Conservation (phyloP, 2,113 vertebrate species). For the Ptychochromis oligacanthus region DNA sequence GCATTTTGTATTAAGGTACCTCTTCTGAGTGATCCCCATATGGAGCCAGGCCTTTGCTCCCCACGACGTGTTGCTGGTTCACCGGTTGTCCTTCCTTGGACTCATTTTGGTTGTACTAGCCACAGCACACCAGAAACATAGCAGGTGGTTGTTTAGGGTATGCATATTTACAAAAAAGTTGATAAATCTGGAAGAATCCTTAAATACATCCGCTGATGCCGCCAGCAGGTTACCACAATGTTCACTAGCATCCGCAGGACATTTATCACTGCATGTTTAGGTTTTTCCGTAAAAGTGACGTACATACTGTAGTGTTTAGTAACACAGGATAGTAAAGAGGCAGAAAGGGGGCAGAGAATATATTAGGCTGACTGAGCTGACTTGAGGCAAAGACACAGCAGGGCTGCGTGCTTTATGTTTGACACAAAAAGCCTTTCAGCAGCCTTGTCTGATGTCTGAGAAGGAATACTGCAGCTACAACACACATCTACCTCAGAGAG, state of each 20-base stretch:
- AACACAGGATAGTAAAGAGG: neutral
- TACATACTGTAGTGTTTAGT: neutral
- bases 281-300: neutral
- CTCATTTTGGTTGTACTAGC: no score
- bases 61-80: neutral
- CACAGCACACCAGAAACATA: no score
- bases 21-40: neutral
- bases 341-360: neutral
- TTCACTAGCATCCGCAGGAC: neutral
- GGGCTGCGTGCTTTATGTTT: neutral
- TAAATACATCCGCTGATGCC: no score
- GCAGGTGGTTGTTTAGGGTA: no score
- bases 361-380: neutral
- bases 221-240: no score
- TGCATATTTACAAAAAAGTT: no score
- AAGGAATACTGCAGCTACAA: neutral
- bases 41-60: neutral
- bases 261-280: no score
- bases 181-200: no score
- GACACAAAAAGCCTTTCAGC: conserved; percentile 1
- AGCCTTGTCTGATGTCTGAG: neutral
- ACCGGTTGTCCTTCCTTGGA: neutral
- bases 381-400: neutral
- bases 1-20: neutral
- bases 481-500: neutral